phyloP scores from a whole-genome alignment of 2,113 vertebrate genomes.

The Pica pica region DNA sequence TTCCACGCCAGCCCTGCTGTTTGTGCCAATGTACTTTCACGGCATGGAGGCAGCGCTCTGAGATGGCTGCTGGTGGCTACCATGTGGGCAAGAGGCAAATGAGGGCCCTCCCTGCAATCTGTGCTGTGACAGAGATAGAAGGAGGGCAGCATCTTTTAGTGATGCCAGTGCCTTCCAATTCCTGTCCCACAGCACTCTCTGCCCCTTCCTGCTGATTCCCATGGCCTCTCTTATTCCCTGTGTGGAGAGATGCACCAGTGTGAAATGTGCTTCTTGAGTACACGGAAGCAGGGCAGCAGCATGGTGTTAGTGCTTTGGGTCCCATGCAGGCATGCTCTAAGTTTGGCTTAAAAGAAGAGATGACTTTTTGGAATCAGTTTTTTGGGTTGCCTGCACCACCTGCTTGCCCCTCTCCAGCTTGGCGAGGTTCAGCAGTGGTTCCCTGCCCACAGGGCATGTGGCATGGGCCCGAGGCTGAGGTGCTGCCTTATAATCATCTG shows the following conservation, averaged over 20 bases:
- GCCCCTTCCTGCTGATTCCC: neutral
- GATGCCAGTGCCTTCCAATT: neutral
- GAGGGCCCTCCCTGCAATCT: neutral
- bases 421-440: neutral
- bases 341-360: neutral
- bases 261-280: neutral
- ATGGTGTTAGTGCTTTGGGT: neutral
- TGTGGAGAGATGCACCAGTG: neutral
- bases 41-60: neutral
- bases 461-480: fast-evolving
- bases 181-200: neutral
- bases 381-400: neutral
- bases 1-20: neutral
- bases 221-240: neutral
- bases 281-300: neutral
- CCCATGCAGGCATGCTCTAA: neutral
- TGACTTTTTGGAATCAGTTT: neutral
- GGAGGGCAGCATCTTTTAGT: neutral
- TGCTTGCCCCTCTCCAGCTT: neutral
- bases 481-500: neutral
- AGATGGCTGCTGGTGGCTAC: neutral
- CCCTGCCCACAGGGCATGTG: neutral
- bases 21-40: neutral
- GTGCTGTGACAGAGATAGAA: neutral
- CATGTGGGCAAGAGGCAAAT: neutral